A percentile compares a stretch with the other conserved stretches of the same genome.
Evolutionary conservation across 2,888 invertebrate species (phyloP).

Genomic region (Xestia sexstrigata): DNA sequence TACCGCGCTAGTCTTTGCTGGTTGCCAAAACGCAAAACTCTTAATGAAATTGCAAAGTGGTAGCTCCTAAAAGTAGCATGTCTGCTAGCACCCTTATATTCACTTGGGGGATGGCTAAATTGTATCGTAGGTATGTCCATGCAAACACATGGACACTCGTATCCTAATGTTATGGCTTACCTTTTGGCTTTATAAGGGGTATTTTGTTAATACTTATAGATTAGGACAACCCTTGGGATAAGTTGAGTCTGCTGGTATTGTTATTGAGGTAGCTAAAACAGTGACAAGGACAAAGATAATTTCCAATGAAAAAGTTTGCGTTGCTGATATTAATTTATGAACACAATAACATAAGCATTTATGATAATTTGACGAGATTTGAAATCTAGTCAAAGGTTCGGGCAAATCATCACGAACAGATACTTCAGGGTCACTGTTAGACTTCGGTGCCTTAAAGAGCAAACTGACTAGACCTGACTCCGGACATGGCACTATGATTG

Average conservation of each 20-base stretch:
- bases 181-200: constrained; percentile 37
- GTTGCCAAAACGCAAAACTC: no score
- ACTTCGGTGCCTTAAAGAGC: no score
- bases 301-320: background rate
- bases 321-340: no score
- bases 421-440: no score
- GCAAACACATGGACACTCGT: constrained; percentile 28
- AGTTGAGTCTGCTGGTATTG: constrained; percentile 1
- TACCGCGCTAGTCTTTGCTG: no score
- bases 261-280: constrained; percentile 10
- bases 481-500: no score
- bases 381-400: no score
- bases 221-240: constrained; percentile 42
- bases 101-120: constrained; percentile 43
- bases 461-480: no score
- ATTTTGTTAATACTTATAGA: constrained; percentile 54
- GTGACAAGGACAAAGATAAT: background rate
- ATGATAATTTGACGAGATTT: no score
- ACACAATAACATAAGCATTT: no score
- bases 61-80: background rate
- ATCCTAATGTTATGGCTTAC: constrained; percentile 51
- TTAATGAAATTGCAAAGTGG: no score
- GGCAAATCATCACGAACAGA: no score
- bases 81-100: background rate
- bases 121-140: constrained; percentile 49